These are phyloP conservation scores for Zaprionus ornatus DNA, from an alignment of 1,140 invertebrate genomes.

Conservation along the genomic window DNA sequence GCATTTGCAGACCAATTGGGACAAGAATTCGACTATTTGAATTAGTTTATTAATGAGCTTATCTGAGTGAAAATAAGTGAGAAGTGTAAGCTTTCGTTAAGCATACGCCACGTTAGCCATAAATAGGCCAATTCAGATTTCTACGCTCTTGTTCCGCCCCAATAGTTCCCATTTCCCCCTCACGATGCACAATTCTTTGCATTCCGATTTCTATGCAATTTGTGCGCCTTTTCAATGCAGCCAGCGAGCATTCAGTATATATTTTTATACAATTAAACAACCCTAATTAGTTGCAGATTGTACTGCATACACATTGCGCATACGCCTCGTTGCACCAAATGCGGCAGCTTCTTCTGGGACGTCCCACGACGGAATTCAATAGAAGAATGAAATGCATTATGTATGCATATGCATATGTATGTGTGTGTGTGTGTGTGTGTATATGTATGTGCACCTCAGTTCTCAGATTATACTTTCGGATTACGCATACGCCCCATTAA, in stretches of 20 bases:
- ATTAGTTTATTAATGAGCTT: no score
- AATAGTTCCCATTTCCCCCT: background rate
- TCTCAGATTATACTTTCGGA: slow-evolving; percentile 45
- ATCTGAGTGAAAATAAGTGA: no score
- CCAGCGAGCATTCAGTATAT: background rate
- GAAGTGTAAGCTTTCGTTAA: no score
- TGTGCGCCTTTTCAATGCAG: background rate
- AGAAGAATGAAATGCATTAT: slow-evolving; percentile 20
- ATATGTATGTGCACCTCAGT: slow-evolving; percentile 1
- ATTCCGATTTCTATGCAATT: slow-evolving; percentile 1
- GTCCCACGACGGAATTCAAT: background rate
- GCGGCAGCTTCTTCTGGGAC: background rate
- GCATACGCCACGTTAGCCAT: no score
- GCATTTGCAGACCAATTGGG: background rate
- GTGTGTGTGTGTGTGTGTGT: background rate
- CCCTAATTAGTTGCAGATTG: slow-evolving; percentile 19
- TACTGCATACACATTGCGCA: slow-evolving; percentile 7
- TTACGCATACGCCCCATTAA: slow-evolving; percentile 42
- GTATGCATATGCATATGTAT: background rate
- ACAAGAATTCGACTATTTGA: background rate
- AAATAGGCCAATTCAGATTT: background rate
- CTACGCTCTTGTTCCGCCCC: background rate
- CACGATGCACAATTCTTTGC: background rate
- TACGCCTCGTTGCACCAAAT: slow-evolving; percentile 14
- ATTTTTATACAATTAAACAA: background rate